Evolutionary conservation across 2,888 invertebrate genomes (phyloP), one percentile per base, ranked within the genome.

Genomic region (Volucella bombylans): DNA sequence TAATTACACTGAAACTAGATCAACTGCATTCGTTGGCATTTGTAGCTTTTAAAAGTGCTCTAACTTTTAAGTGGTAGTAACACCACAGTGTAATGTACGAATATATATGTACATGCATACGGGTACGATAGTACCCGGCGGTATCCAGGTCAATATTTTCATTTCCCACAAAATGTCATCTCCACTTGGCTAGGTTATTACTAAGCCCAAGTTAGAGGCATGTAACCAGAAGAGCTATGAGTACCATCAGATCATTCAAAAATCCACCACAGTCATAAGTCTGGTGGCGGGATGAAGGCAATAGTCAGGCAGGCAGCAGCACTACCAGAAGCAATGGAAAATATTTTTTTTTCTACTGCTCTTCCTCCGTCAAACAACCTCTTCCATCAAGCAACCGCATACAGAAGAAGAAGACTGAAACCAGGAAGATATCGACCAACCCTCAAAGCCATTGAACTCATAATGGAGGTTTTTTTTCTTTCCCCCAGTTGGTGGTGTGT

Each of bases 361-460:
- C 31, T 31, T 57, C 64, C 49, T 50, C 12, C 50, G n/a, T 67
- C 57, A 43, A 64, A 18, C 47, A 49, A 49, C 1, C n/a, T 57
- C 55, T 41, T 50, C 14, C 50, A 15, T 67, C 57, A 43, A 64
- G 38, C 47, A 49, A 49, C 49, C n/a, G 14, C 64, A 18, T 14
- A 50, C 9, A 43, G 11, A 52, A 31, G n/a, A 54, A 10, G 54
- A 50, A 15, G n/a, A 41, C 18, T 6, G 4, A 45, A 4, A 39
- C 38, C 15, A 64, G 38, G 61, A 4, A 62, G 23, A 57, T 68
- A 74, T 74, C 80, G 79, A 71, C 61, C 82, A 82, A 77, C 55
- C 77, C 81, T 78, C 68, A 45, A 81, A 81, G 85, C 85, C 85
- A 81, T 85, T 85, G 81, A 85, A 81, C 85, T 43, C 81, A 72